Evolutionary conservation across 2,888 invertebrate genomes (phyloP), one percentile per base, ranked within the genome.

Genomic region (Erannis defoliaria): DNA sequence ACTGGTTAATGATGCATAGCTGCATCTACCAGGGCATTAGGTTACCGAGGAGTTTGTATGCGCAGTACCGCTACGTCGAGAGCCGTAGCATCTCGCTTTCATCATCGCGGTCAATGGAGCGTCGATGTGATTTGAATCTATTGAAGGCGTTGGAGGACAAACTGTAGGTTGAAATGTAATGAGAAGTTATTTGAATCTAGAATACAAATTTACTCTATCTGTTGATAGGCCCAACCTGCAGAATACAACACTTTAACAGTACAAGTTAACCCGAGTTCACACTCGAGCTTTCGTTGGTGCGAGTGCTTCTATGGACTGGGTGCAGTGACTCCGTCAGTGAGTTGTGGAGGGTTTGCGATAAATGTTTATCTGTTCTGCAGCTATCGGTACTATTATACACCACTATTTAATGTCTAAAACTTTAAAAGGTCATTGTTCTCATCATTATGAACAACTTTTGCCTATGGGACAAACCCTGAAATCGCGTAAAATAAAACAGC

Each of bases 321-420:
- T 67, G 74, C 75, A 70, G 73, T 75, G 72, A 66, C 70, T 75
- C 73, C 73, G 70, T 82, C 81, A 82, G 81, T 82, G 81, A 69
- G 76, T 38, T 16, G 37, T 46, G 55, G 6, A n/a, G n/a, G n/a
- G n/a, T n/a, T n/a, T n/a, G n/a, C n/a, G n/a, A n/a, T n/a, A n/a
- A n/a, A n/a, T n/a, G n/a, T n/a, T n/a, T n/a, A n/a, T n/a, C n/a
- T n/a, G n/a, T n/a, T n/a, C n/a, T n/a, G n/a, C n/a, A n/a, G n/a
- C n/a, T n/a, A n/a, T n/a, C n/a, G n/a, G n/a, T n/a, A n/a, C n/a
- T n/a, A n/a, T n/a, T n/a, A n/a, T n/a, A n/a, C n/a, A n/a, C n/a
- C n/a, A n/a, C n/a, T n/a, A n/a, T 37, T 1, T 16, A 35, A 14
- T 35, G 5, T 23, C 23, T n/a, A n/a, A n/a, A n/a, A n/a, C n/a